phyloP scores from a whole-genome alignment of 1,140 invertebrate species.

The Sinella curviseta region DNA sequence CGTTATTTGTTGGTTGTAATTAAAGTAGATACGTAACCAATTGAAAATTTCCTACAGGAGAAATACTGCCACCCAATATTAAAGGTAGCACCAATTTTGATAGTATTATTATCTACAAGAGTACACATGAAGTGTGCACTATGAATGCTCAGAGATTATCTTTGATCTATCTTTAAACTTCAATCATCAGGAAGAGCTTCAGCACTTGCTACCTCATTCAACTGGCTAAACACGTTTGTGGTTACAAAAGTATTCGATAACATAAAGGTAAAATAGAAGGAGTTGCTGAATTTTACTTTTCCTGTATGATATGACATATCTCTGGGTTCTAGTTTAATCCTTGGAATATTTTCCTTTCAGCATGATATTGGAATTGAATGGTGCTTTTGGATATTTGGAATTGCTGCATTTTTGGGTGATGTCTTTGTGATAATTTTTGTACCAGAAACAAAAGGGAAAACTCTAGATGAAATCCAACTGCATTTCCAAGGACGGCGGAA shows the following conservation, averaged over 20 bases:
- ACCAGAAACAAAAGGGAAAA: conserved; percentile 43
- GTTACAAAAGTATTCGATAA: conserved; percentile 60
- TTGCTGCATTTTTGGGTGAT: conserved; percentile 26
- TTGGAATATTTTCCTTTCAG: not conserved
- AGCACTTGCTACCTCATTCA: conserved; percentile 57
- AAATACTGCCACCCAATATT: conserved; percentile 36
- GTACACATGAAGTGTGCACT: not conserved
- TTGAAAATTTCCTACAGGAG: conserved; percentile 15
- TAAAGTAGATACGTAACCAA: no score
- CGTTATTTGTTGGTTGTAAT: no score
- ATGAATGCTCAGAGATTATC: not conserved
- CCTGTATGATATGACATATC: not conserved
- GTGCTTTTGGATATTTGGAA: conserved; percentile 42
- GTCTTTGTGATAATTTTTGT: conserved; percentile 35
- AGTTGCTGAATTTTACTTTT: not conserved
- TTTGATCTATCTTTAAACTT: not conserved
- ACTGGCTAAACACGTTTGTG: conserved; percentile 60
- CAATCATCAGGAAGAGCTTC: conserved; percentile 61
- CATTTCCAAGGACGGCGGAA: conserved; percentile 23
- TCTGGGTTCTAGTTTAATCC: no score
- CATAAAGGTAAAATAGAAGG: conserved; percentile 44
- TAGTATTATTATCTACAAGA: not conserved
- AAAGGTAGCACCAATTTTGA: conserved; percentile 12
- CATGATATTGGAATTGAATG: conserved; percentile 32
- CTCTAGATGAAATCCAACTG: conserved; percentile 40